Base-by-base conservation (phyloP, 2,113 vertebrate species). In the Syrrhaptes paradoxus region DNA sequence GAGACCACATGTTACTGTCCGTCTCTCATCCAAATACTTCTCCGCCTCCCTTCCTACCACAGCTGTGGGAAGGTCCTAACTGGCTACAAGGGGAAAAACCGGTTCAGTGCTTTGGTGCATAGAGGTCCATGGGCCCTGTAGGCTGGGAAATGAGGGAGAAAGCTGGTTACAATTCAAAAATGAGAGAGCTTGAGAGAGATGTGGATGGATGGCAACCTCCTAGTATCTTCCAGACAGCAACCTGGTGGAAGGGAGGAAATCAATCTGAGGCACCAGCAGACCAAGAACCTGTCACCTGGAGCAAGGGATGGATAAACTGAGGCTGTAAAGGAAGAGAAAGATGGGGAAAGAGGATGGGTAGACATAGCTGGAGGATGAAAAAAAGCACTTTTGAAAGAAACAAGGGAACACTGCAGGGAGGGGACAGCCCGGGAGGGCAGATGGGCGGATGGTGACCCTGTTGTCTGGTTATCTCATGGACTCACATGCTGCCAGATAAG, bases 391-490 rank as follows among this genome's bases (percentile, higher is more conserved):
- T n/a, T 31, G 59, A 52, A 74, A 87, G 68, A 67, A 72, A 38
- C 3, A 25, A 18, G 61, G 24, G 26, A 83, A 22, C 1, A 4
- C 3, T 9, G 34, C 17, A 82, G 66, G 51, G 45, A 38, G 2
- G 26, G 41, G 19, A 29, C 7, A 43, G 31, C 10, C 17, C 51
- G 48, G 52, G 18, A 68, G 1, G 4, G 10, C n/a, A 59, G n/a
- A 22, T 32, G 34, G 26, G 26, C 61, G 45, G 57, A 7, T 18
- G 17, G 0, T 46, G 43, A 1, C 13, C n/a, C 12, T 11, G 1
- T 3, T 46, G 8, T 26, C 32, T 73, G 49, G 1, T 58, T 48
- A 32, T 58, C 20, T 1, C 8, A 28, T 29, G 15, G 41, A 9
- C 17, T 54, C 54, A 29, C 6, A 5, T 2, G 14, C n/a, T 68